Percentiles rank a stretch among this genome's conserved stretches.
These are phyloP conservation scores for Acanthochromis polyacanthus DNA, from an alignment of 2,113 vertebrate genomes.

Conservation along the genomic window DNA sequence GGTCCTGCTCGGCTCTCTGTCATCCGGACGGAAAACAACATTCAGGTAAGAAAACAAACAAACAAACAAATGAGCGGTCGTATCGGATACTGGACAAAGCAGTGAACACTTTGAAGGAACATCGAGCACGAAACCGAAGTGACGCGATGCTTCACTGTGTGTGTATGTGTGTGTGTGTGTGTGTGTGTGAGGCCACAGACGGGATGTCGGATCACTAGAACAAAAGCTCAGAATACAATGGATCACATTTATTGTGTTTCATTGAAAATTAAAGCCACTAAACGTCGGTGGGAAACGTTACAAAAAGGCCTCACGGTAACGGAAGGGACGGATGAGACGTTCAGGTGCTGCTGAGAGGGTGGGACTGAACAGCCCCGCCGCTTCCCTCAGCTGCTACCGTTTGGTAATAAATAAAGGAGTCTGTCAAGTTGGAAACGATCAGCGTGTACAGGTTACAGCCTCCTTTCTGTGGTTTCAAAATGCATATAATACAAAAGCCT, in stretches of 20 bases:
- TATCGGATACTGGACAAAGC: background rate
- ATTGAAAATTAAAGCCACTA: no score
- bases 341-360: constrained; percentile 39
- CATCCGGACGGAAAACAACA: constrained; percentile 47
- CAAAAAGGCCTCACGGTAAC: background rate
- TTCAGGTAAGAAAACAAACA: constrained; percentile 55
- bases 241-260: no score
- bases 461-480: no score
- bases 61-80: background rate
- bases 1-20: constrained; percentile 33
- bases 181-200: constrained; percentile 24
- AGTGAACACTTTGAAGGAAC: background rate
- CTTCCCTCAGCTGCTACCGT: background rate
- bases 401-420: background rate
- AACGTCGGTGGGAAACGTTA: background rate
- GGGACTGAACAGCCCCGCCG: constrained; percentile 26
- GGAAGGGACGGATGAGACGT: constrained; percentile 26
- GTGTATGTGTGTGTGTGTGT: background rate
- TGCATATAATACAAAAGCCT: no score
- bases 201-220: background rate
- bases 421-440: no score
- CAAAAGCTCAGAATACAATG: no score
- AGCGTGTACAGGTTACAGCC: no score
- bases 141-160: no score
- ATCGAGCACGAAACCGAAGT: no score